phyloP scores from a whole-genome alignment of 2,797 vertebrate species.

The Leptoclinus maculatus region DNA sequence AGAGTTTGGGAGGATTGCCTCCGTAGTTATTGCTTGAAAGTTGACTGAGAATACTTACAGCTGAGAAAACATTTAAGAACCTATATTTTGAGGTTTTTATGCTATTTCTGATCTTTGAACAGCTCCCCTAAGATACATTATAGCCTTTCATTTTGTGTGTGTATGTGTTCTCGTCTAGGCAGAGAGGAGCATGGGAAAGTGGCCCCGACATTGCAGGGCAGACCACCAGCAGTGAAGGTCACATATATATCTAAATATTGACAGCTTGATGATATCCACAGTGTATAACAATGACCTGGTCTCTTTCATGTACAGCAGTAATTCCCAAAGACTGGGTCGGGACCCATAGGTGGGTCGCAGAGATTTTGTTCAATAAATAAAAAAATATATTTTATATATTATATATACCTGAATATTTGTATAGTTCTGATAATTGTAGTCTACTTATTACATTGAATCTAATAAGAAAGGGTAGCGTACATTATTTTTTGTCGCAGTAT shows the following conservation, averaged over 20 bases:
- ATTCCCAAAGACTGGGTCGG: neutral
- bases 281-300: neutral
- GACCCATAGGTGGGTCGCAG: no score
- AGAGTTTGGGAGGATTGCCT: neutral
- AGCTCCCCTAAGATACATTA: slow-evolving; percentile 28
- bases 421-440: no score
- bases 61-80: slow-evolving; percentile 15
- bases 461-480: neutral
- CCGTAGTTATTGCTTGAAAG: neutral
- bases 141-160: slow-evolving; percentile 14
- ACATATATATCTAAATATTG: slow-evolving; percentile 27
- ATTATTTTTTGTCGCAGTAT: neutral
- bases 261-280: slow-evolving; percentile 13
- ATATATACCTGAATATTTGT: no score
- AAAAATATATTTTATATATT: neutral
- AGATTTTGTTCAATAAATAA: no score
- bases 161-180: slow-evolving; percentile 19
- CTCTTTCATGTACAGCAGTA: neutral
- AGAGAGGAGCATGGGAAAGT: slow-evolving; percentile 60
- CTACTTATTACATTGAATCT: no score
- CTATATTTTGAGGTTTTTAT: slow-evolving; percentile 46
- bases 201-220: slow-evolving; percentile 22
- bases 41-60: neutral
- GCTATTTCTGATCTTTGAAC: slow-evolving; percentile 36
- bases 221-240: slow-evolving; percentile 54